phyloP scores from a whole-genome alignment of 1,140 invertebrate species.

The Alviniconcha marisindica region DNA sequence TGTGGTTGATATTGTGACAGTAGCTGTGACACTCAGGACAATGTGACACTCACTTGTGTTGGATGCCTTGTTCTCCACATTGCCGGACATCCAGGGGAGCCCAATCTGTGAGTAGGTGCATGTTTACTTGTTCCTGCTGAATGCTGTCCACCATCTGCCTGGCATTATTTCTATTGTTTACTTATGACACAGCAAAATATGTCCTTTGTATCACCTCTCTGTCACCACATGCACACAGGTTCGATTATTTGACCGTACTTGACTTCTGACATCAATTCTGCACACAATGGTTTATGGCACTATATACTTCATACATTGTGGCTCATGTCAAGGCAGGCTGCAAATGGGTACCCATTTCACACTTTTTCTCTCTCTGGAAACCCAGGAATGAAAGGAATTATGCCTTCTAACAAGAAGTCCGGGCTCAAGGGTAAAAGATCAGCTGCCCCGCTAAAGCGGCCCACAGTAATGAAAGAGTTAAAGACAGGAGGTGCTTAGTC shows the following conservation, averaged over 20 bases:
- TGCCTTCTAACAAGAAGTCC: no score
- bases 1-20: not conserved
- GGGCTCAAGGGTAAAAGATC: no score
- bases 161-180: no score
- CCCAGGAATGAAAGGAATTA: not conserved
- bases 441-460: no score
- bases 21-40: no score
- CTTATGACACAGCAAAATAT: no score
- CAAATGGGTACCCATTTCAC: not conserved
- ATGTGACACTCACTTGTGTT: no score
- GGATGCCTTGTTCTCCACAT: no score
- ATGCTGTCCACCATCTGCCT: no score
- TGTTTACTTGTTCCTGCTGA: no score
- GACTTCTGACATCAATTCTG: not conserved
- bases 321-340: not conserved
- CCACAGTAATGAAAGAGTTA: no score
- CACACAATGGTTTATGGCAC: not conserved
- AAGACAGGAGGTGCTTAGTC: no score
- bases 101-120: not conserved
- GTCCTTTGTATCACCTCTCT: not conserved
- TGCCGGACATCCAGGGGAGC: not conserved
- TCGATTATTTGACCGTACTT: not conserved
- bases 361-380: not conserved
- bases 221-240: not conserved
- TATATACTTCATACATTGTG: not conserved